Evolutionary conservation across 2,113 vertebrate genomes (phyloP).

Genomic region (Dasyprocta punctata): DNA sequence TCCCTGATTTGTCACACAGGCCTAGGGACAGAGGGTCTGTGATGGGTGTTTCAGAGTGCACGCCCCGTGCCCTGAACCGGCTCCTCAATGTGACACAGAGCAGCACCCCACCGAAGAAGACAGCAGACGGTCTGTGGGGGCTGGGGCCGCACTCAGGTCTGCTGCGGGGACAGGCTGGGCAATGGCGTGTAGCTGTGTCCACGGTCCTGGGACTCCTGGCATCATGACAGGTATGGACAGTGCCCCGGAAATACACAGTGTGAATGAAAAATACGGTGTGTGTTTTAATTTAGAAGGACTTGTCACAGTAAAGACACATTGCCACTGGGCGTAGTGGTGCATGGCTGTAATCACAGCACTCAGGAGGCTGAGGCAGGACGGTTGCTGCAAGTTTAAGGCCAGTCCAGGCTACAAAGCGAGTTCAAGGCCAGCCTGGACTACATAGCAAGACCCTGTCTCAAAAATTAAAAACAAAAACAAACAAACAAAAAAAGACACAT

Average conservation of each 20-base stretch:
- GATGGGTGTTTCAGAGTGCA: not conserved
- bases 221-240: not conserved
- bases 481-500: no score
- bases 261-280: not conserved
- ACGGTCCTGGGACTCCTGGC: not conserved
- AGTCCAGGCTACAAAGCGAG: no score
- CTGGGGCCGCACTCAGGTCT: not conserved
- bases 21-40: not conserved
- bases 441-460: no score
- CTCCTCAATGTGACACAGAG: accelerated
- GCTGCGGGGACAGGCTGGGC: not conserved
- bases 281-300: not conserved
- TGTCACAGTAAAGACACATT: not conserved
- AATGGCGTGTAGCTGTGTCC: not conserved
- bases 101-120: not conserved
- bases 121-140: not conserved
- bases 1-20: not conserved
- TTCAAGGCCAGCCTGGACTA: no score
- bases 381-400: no score
- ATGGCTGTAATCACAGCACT: no score
- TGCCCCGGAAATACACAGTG: not conserved
- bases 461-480: no score
- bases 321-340: not conserved
- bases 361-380: no score
- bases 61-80: not conserved